These are phyloP conservation scores for Steinernema hermaphroditum DNA, from an alignment of 2,888 invertebrate genomes.

Conservation along the genomic window DNA sequence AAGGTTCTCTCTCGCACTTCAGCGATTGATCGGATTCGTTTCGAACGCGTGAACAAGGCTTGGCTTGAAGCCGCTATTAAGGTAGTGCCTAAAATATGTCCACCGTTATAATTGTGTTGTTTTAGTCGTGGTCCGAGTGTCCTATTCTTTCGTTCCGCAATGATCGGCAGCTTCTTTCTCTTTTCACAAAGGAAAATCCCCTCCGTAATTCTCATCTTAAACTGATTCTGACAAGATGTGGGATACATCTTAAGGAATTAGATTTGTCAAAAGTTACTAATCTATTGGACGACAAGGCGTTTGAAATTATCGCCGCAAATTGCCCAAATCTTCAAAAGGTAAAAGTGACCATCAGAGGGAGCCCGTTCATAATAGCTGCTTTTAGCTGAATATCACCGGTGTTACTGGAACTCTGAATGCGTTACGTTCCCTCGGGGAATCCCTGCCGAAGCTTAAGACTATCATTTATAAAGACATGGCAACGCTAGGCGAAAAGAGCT, in stretches of 20 bases:
- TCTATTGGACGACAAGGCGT: slow-evolving; percentile 57
- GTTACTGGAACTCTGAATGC: slow-evolving; percentile 52
- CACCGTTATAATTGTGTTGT: no score
- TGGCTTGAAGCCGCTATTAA: slow-evolving; percentile 63
- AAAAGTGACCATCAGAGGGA: no score
- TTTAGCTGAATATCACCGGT: slow-evolving; percentile 61
- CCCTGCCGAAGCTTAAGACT: slow-evolving; percentile 45
- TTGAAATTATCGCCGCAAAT: slow-evolving; percentile 51
- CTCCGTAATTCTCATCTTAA: slow-evolving; percentile 56
- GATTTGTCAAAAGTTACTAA: slow-evolving; percentile 60
- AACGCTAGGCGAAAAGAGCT: slow-evolving; percentile 55
- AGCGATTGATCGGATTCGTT: slow-evolving; percentile 57
- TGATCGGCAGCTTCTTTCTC: slow-evolving; percentile 37
- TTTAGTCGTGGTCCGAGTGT: slow-evolving; percentile 55
- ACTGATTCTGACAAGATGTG: slow-evolving; percentile 48
- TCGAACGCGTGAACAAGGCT: slow-evolving; percentile 62
- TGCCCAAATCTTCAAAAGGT: slow-evolving; percentile 57
- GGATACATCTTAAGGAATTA: slow-evolving; percentile 48
- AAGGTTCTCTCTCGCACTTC: slow-evolving; percentile 56
- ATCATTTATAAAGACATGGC: slow-evolving; percentile 61
- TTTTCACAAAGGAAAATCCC: slow-evolving; percentile 54
- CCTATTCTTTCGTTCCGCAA: slow-evolving; percentile 48
- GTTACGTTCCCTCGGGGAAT: slow-evolving; percentile 55
- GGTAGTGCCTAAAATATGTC: slow-evolving; percentile 36
- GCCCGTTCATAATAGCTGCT: not conserved